Conservation (phyloP, 2,888 invertebrate genomes). For the Linyphia triangularis region DNA sequence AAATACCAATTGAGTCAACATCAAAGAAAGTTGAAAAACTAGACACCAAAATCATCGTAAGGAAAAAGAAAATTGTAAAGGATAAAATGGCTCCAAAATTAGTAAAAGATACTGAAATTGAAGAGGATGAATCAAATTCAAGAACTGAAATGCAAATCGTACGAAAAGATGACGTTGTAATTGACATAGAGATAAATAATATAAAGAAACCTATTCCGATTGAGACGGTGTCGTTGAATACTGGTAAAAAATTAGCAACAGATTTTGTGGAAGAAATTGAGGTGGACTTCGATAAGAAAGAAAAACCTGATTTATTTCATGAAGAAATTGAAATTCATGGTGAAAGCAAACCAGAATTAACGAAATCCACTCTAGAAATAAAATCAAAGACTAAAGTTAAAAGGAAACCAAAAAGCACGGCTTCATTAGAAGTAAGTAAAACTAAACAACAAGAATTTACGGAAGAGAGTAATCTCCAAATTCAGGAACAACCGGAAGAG, state of each 20-base stretch:
- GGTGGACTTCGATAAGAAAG: background rate
- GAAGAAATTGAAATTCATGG: conserved; percentile 24
- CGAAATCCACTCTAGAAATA: conserved; percentile 14
- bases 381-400: conserved; percentile 5
- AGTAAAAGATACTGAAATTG: conserved; percentile 30
- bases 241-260: background rate
- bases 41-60: background rate
- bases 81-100: conserved; percentile 12
- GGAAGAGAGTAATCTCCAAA: conserved; percentile 7
- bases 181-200: background rate
- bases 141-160: conserved; percentile 21
- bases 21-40: conserved; percentile 33
- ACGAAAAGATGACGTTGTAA: background rate
- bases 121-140: conserved; percentile 25
- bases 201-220: conserved; percentile 14
- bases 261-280: conserved; percentile 11
- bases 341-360: background rate
- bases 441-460: conserved; percentile 18
- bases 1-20: conserved; percentile 2
- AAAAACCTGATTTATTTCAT: conserved; percentile 21
- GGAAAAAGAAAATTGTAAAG: conserved; percentile 16
- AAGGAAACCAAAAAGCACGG: background rate
- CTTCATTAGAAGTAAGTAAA: conserved; percentile 21
- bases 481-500: conserved; percentile 20
- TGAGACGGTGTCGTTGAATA: background rate